These are phyloP conservation scores for Ecdyonurus torrentis DNA, from an alignment of 2,888 invertebrate species.

Conservation along the genomic window DNA sequence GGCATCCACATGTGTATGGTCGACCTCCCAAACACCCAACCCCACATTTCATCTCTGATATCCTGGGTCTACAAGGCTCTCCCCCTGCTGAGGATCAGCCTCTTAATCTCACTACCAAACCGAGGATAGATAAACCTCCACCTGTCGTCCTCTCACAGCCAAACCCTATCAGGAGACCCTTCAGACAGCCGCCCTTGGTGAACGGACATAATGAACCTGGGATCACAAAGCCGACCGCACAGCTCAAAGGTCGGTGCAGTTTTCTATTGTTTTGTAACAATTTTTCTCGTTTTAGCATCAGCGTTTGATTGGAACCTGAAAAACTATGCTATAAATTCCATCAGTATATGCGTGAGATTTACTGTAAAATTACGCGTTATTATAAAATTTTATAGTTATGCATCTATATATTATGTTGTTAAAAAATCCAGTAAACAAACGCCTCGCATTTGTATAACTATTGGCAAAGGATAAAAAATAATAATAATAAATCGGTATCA, in stretches of 20 bases:
- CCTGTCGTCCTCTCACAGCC: not conserved
- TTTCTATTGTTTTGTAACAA: too few species aligned
- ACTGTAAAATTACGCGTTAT: too few species aligned
- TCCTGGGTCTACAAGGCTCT: constrained; percentile 43
- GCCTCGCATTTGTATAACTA: too few species aligned
- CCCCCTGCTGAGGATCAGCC: constrained; percentile 17
- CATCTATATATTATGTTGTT: too few species aligned
- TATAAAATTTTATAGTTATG: too few species aligned
- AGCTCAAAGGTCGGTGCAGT: not conserved
- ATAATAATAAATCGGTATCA: too few species aligned
- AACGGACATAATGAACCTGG: not conserved
- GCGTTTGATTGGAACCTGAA: too few species aligned
- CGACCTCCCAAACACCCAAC: constrained; percentile 68
- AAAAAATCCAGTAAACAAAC: too few species aligned
- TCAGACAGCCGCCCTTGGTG: not conserved
- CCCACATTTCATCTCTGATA: constrained; percentile 75
- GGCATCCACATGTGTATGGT: constrained; percentile 84
- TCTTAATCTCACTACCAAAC: constrained; percentile 22
- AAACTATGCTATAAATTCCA: too few species aligned
- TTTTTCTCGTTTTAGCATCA: too few species aligned
- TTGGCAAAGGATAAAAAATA: too few species aligned
- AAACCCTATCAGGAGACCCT: not conserved
- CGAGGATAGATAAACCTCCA: constrained; percentile 13
- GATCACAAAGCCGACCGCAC: not conserved
- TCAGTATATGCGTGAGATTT: too few species aligned